phyloP scores from a whole-genome alignment of 1,140 invertebrate species.

The Dinoponera quadriceps region DNA sequence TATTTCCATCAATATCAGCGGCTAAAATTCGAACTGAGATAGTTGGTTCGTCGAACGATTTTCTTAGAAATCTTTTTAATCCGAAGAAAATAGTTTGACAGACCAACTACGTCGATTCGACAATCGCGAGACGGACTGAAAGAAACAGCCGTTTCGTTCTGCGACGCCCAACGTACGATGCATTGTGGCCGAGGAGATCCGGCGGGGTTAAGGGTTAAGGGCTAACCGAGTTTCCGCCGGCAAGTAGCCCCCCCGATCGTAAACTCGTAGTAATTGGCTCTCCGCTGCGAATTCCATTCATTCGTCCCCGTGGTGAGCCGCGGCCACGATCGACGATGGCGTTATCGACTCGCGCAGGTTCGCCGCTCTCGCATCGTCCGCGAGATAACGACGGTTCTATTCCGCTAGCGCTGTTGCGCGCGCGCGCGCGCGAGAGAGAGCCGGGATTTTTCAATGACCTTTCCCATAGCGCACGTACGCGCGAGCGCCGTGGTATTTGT shows the following conservation, averaged over 20 bases:
- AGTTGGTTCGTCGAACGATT: too few relatives aligned
- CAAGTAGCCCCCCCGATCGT: slow-evolving; percentile 28
- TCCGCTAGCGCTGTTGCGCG: slow-evolving; percentile 51
- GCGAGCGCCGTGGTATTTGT: slow-evolving; percentile 56
- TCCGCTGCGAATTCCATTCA: slow-evolving; percentile 46
- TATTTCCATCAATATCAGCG: too few relatives aligned
- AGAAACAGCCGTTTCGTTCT: too few relatives aligned
- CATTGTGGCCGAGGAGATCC: background rate
- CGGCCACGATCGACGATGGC: slow-evolving; percentile 13
- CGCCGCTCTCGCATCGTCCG: slow-evolving; percentile 31
- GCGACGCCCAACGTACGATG: too few relatives aligned
- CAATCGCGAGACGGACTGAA: too few relatives aligned
- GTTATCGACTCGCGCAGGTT: slow-evolving; percentile 57
- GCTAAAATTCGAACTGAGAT: too few relatives aligned
- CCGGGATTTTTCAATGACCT: slow-evolving; percentile 77
- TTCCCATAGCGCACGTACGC: slow-evolving; percentile 75
- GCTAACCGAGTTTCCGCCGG: slow-evolving; percentile 39
- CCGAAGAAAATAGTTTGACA: too few relatives aligned
- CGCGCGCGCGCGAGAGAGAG: slow-evolving; percentile 45
- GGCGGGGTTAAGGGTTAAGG: slow-evolving; percentile 14
- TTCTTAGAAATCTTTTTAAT: too few relatives aligned
- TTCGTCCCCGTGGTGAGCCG: background rate
- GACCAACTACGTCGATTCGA: too few relatives aligned
- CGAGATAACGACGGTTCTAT: slow-evolving; percentile 66
- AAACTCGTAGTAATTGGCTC: slow-evolving; percentile 47